A percentile compares a stretch with the other conserved stretches of the same genome.
phyloP scores from a whole-genome alignment of 2,113 vertebrate species.

The Vireo altiloquus region DNA sequence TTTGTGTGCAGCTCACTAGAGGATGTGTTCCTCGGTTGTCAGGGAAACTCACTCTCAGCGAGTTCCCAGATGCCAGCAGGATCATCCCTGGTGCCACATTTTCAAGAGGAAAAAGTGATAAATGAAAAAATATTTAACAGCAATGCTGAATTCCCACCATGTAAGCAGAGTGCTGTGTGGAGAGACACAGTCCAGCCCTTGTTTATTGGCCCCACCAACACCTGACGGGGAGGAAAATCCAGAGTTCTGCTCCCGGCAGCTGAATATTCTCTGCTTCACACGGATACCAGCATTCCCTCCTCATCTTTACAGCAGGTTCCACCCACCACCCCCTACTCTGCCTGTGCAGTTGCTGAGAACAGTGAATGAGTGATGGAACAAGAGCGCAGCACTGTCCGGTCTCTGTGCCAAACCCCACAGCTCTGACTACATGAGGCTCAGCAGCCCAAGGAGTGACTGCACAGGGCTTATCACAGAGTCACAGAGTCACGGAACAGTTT shows the following conservation, averaged over 20 bases:
- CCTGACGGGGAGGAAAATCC: background rate
- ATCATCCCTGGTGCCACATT: background rate
- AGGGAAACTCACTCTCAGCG: background rate
- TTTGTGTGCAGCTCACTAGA: background rate
- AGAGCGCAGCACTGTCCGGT: rapidly evolving
- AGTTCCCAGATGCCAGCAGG: background rate
- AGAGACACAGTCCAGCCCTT: rapidly evolving
- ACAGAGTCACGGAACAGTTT: background rate
- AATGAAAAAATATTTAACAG: background rate
- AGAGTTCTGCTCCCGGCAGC: background rate
- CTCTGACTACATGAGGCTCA: rapidly evolving
- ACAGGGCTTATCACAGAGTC: background rate
- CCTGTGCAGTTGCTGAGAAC: rapidly evolving
- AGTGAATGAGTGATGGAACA: rapidly evolving
- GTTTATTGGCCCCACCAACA: background rate
- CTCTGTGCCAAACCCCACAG: background rate
- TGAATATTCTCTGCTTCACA: background rate
- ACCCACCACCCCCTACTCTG: background rate
- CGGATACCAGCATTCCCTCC: background rate
- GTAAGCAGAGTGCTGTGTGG: background rate
- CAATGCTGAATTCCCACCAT: background rate
- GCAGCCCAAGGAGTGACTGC: background rate
- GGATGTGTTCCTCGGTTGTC: background rate
- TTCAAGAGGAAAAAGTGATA: background rate
- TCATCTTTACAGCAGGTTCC: rapidly evolving